Evolutionary conservation across 1,140 invertebrate species (phyloP).

Genomic region (Scaptodrosophila lebanonensis): DNA sequence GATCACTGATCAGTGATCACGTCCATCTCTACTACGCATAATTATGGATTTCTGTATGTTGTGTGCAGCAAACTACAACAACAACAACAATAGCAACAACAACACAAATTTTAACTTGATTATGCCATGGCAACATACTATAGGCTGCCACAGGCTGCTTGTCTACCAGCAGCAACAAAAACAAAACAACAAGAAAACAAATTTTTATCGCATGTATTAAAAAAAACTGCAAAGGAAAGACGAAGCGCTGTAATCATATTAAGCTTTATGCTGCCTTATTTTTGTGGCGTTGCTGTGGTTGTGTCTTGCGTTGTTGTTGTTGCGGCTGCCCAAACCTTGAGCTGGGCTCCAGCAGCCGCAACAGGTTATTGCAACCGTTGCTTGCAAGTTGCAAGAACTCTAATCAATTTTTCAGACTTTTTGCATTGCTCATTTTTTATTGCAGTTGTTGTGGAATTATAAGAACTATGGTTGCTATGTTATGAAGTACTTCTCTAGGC

Average conservation of each 20-base stretch:
- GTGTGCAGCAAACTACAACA: constrained; percentile 5
- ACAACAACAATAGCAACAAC: constrained; percentile 4
- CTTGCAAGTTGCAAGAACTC: constrained; percentile 63
- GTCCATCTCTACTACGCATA: no score
- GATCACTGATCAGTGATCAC: no score
- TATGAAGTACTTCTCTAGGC: constrained; percentile 25
- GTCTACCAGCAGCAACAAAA: no score
- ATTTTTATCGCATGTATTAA: constrained; percentile 48
- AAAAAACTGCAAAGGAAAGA: constrained; percentile 60
- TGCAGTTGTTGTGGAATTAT: no score
- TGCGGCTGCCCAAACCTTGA: constrained; percentile 40
- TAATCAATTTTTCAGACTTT: constrained; percentile 60
- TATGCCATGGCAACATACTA: no score
- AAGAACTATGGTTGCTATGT: no score
- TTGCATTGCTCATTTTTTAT: constrained; percentile 2
- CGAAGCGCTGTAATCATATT: constrained; percentile 66
- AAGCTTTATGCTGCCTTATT: no score
- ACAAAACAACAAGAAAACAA: constrained; percentile 13
- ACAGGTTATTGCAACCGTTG: constrained; percentile 65
- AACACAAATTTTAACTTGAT: constrained; percentile 1
- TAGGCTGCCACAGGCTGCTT: no score
- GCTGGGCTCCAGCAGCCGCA: constrained; percentile 29
- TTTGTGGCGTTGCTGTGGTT: constrained; percentile 14
- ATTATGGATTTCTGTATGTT: constrained; percentile 43
- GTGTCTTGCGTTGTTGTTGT: constrained; percentile 15